Percentiles rank a stretch among this genome's conserved stretches.
phyloP scores from a whole-genome alignment of 2,888 invertebrate species.

The Gastrophysa polygoni region DNA sequence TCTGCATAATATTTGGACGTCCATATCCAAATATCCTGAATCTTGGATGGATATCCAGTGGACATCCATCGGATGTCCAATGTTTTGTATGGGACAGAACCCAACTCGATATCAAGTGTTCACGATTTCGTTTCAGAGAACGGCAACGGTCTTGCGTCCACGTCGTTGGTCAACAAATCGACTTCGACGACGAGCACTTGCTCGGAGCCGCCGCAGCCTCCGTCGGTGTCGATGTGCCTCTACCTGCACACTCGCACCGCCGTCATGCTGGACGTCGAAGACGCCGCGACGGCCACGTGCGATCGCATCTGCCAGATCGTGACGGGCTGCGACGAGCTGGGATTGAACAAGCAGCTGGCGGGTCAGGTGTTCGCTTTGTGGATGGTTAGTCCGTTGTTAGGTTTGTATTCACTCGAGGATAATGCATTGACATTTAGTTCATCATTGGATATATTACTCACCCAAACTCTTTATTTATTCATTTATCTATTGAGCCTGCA shows the following conservation, averaged over 20 bases:
- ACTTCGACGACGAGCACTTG: slow-evolving; percentile 21
- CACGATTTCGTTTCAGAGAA: too few species aligned
- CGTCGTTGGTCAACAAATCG: background rate
- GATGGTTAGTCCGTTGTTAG: slow-evolving; percentile 90
- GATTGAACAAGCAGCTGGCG: slow-evolving; percentile 77
- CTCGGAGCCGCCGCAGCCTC: slow-evolving; percentile 17
- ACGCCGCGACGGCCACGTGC: slow-evolving; percentile 71
- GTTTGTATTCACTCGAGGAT: slow-evolving; percentile 54
- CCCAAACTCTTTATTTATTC: too few species aligned
- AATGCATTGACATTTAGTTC: too few species aligned
- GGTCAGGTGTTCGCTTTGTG: slow-evolving; percentile 89
- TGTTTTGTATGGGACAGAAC: too few species aligned
- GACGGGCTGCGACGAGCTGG: slow-evolving; percentile 77
- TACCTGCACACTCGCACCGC: slow-evolving; percentile 84
- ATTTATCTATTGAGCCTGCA: too few species aligned
- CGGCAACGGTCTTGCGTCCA: background rate
- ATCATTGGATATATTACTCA: too few species aligned
- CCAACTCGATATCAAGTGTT: too few species aligned
- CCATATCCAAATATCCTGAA: too few species aligned
- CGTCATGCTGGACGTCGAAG: slow-evolving; percentile 84
- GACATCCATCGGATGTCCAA: too few species aligned
- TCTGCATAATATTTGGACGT: too few species aligned
- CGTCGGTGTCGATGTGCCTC: slow-evolving; percentile 69
- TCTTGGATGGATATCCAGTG: too few species aligned
- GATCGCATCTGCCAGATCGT: slow-evolving; percentile 64